Percentiles rank a stretch among this genome's conserved stretches.
Conservation (phyloP, 2,797 vertebrate species). For the Poliocrania exsul region DNA sequence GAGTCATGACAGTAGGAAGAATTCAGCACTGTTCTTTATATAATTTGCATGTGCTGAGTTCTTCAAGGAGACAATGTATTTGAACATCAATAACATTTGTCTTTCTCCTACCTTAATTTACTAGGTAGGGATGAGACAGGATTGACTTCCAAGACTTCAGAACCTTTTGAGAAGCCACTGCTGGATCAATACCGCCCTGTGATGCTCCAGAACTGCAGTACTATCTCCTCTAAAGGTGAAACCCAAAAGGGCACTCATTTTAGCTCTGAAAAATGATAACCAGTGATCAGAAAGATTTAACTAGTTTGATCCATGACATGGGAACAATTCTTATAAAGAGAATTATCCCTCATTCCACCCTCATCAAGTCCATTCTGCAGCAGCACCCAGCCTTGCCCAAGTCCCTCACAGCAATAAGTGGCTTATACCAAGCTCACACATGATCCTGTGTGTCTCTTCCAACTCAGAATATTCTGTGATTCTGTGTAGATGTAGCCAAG, state of each 20-base stretch:
- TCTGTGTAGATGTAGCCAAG: neutral
- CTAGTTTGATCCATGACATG: neutral
- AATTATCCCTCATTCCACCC: neutral
- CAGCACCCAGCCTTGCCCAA: neutral
- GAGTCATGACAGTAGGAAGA: conserved; percentile 40
- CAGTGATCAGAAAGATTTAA: neutral
- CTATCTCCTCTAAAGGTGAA: neutral
- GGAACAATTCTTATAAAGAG: neutral
- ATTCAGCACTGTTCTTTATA: conserved; percentile 45
- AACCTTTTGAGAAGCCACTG: neutral
- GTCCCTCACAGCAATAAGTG: accelerated
- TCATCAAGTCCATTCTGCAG: neutral
- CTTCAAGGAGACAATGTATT: conserved; percentile 35
- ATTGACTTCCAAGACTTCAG: neutral
- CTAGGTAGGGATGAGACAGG: neutral
- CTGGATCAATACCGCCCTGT: neutral
- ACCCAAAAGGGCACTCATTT: neutral
- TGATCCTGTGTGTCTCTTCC: neutral
- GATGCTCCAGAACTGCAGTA: neutral
- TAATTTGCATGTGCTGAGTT: conserved; percentile 11
- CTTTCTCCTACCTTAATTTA: neutral
- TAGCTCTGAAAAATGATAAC: neutral
- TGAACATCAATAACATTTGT: neutral
- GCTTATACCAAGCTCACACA: neutral
- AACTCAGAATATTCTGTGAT: neutral